Evolutionary conservation across 2,888 invertebrate species (phyloP).

Genomic region (Pasiphila rectangulata): DNA sequence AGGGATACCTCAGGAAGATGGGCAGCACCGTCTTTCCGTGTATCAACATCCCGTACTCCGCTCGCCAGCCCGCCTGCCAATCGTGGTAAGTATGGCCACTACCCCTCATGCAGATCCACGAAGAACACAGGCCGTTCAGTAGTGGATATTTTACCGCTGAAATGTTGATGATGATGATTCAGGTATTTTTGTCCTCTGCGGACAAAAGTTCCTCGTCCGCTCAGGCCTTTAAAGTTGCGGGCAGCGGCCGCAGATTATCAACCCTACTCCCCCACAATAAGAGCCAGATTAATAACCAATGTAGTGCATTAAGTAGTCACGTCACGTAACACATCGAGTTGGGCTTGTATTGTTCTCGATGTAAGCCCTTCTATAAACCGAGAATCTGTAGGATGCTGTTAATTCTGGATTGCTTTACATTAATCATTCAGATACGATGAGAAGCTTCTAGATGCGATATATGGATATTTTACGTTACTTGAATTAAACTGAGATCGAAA

Average conservation of each 20-base stretch:
- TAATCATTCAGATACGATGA: neutral
- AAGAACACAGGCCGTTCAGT: too few species aligned
- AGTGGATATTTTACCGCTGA: too few species aligned
- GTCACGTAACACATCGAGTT: conserved; percentile 28
- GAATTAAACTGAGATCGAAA: neutral
- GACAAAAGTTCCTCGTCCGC: too few species aligned
- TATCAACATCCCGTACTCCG: too few species aligned
- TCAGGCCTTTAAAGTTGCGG: conserved; percentile 13
- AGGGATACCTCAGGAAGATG: too few species aligned
- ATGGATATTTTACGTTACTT: neutral
- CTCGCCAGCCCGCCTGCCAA: too few species aligned
- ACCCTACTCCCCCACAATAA: conserved; percentile 26
- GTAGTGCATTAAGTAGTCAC: conserved; percentile 27
- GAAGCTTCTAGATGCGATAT: neutral
- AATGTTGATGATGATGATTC: too few species aligned
- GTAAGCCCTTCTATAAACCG: neutral
- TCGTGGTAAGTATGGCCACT: too few species aligned
- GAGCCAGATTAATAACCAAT: conserved; percentile 25
- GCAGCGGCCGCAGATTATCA: conserved; percentile 19
- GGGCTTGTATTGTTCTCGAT: conserved; percentile 14
- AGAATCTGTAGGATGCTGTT: neutral
- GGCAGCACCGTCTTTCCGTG: too few species aligned
- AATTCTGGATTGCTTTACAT: conserved; percentile 1
- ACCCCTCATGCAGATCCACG: too few species aligned
- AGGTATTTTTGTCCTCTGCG: too few species aligned